Base-by-base conservation (phyloP, 1,140 invertebrate species). In the Hypsibius dujardini region DNA sequence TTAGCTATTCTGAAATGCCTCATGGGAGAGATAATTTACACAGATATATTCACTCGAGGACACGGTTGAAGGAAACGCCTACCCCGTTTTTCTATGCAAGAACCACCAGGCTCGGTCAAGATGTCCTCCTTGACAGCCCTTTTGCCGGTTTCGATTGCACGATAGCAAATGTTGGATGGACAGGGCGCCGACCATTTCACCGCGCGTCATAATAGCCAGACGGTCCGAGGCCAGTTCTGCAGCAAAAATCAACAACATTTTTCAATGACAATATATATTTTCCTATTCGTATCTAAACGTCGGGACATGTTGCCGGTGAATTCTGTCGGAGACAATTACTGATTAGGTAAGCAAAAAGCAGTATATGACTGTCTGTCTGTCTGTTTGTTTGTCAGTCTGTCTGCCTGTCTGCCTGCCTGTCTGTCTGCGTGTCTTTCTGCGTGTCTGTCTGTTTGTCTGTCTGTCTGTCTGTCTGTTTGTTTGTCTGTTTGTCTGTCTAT, bases 41-140 rank as follows among this genome's bases (percentile, higher is more conserved):
- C 28, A 28, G 28, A 28, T 28, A 28, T 28, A 28, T 28, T 28
- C 28, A 28, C 28, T 28, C 28, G 28, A 28, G 28, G 28, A 28
- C 28, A 28, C 28, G 28, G 28, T 28, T 28, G 28, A 28, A 28
- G 28, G 28, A 28, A 47, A n/a, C 59, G 70, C 71, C 47, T 77
- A 78, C 80, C 83, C 92, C 90, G 90, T 92, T 74, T 86, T 84
- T 78, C 86, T 87, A 73, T 87, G 84, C 67, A 92, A 83, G 79
- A 86, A 95, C 76, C 87, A 86, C 92, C 92, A 96, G 0, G 92
- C 92, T 72, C 87, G 83, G 75, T 95, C 92, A 69, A 95, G 81
- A 76, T 91, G 85, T 0, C 92, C 92, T 0, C 92, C 92, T 2
- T 84, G 81, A 76, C 92, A 96, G 7, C 88, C 90, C 74, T 85